phyloP scores from a whole-genome alignment of 2,888 invertebrate genomes.

The Autographa pulchrina region DNA sequence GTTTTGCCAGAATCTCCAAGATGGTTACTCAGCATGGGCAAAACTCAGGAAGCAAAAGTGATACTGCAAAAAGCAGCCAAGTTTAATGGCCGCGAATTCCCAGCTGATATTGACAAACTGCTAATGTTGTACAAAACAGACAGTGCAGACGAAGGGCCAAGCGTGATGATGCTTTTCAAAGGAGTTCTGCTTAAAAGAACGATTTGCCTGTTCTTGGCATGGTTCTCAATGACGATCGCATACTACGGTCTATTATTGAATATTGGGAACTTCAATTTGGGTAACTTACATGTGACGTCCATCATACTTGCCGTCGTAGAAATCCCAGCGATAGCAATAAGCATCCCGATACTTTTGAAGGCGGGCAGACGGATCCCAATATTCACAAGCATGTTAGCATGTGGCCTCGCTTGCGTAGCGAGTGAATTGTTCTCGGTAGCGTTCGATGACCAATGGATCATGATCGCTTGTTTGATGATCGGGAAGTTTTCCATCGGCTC shows the following conservation, averaged over 20 bases:
- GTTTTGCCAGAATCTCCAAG: conserved; percentile 94
- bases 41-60: conserved; percentile 91
- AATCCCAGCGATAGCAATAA: conserved; percentile 93
- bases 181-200: conserved; percentile 92
- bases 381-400: conserved; percentile 91
- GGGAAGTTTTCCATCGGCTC: conserved; percentile 95
- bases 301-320: conserved; percentile 93
- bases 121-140: conserved; percentile 87
- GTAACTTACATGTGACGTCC: conserved; percentile 93
- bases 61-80: conserved; percentile 91
- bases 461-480: conserved; percentile 93
- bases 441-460: conserved; percentile 90
- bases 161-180: conserved; percentile 91
- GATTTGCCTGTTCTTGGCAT: conserved; percentile 92
- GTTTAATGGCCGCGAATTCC: conserved; percentile 91
- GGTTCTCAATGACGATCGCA: conserved; percentile 94
- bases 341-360: conserved; percentile 93
- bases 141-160: conserved; percentile 83
- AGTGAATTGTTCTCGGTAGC: conserved; percentile 88
- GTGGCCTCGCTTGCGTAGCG: conserved; percentile 92
- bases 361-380: conserved; percentile 93
- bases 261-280: conserved; percentile 92
- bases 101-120: conserved; percentile 92
- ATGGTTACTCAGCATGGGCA: conserved; percentile 93
- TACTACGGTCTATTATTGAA: conserved; percentile 94